Conservation (phyloP, 2,888 invertebrate species). For the Tetheella fluctuosa region DNA sequence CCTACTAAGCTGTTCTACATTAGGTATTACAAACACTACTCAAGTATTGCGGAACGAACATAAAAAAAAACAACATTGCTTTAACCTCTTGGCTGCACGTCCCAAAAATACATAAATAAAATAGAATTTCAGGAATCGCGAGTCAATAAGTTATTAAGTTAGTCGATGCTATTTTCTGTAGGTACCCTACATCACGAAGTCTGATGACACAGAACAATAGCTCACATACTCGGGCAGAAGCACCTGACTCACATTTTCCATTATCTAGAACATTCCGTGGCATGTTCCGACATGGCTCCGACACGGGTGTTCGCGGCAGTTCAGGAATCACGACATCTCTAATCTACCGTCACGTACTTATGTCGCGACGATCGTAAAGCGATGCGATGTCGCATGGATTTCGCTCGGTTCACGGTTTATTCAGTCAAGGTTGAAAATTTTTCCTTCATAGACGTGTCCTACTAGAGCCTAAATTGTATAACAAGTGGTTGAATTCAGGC, state of each 20-base stretch:
- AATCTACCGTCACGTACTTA: conserved; percentile 30
- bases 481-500: no score
- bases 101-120: no score
- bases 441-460: not conserved
- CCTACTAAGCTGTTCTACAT: no score
- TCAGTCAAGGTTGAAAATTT: conserved; percentile 8
- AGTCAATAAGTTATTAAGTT: no score
- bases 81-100: no score
- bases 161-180: no score
- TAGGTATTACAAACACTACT: no score
- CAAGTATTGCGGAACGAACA: no score
- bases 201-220: not conserved
- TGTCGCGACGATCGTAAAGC: conserved; percentile 27
- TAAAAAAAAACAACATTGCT: no score
- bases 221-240: not conserved
- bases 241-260: conserved; percentile 7
- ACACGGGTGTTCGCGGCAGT: conserved; percentile 20
- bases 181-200: no score
- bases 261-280: conserved; percentile 29
- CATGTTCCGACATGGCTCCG: conserved; percentile 32
- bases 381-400: conserved; percentile 6
- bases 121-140: no score
- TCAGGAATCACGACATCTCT: conserved; percentile 26
- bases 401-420: conserved; percentile 15
- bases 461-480: not conserved